phyloP scores from a whole-genome alignment of 92 coral and sea anemone genomes.

The Actinostola sp. region DNA sequence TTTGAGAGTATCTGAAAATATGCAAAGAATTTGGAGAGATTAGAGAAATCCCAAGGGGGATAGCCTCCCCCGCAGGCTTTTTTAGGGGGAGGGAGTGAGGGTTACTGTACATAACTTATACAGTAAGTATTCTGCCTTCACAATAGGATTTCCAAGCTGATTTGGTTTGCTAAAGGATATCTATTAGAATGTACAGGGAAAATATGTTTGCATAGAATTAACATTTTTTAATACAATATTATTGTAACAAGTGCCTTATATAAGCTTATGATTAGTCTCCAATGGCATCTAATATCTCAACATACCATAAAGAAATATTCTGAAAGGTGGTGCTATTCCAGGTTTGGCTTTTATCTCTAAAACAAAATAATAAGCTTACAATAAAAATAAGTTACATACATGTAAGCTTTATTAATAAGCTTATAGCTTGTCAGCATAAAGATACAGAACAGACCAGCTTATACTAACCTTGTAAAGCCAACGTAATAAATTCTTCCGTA shows the following conservation, averaged over 20 bases:
- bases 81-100: too few relatives aligned
- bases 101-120: too few relatives aligned
- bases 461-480: slow-evolving; percentile 61
- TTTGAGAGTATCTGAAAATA: slow-evolving; percentile 80
- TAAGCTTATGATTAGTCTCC: not conserved
- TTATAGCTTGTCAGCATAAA: not conserved
- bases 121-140: too few relatives aligned
- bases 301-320: slow-evolving; percentile 74
- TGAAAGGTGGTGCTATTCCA: slow-evolving; percentile 77
- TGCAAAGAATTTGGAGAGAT: not conserved
- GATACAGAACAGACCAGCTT: not conserved
- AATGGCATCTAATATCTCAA: not conserved
- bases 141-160: too few relatives aligned
- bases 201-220: too few relatives aligned
- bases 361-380: slow-evolving; percentile 11
- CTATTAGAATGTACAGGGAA: too few relatives aligned
- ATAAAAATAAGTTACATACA: too few relatives aligned
- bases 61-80: too few relatives aligned
- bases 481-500: slow-evolving; percentile 63
- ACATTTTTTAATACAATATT: too few relatives aligned
- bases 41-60: not conserved
- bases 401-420: too few relatives aligned
- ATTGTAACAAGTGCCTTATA: too few relatives aligned
- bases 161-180: too few relatives aligned
- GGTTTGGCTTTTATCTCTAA: slow-evolving; percentile 63